A percentile compares a stretch with the other conserved stretches of the same genome.
Evolutionary conservation across 1,140 invertebrate genomes (phyloP).

Genomic region (Sminthurides bifidus): DNA sequence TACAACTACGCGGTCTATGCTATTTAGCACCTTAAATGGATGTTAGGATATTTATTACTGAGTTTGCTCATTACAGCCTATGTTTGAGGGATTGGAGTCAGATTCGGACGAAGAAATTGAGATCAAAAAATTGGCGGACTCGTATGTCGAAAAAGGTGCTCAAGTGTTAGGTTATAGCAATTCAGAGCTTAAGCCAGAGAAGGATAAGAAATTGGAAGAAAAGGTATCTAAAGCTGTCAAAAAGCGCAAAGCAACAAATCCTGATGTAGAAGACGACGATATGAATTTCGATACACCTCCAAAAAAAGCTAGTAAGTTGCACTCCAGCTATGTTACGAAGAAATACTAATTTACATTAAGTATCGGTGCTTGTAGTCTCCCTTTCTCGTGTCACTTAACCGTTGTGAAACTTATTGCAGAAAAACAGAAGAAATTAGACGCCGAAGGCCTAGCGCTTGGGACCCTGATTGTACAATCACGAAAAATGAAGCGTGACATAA

Average conservation of each 20-base stretch:
- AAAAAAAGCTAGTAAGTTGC: constrained; percentile 38
- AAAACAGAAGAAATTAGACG: constrained; percentile 58
- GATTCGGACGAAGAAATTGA: constrained; percentile 78
- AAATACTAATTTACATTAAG: neutral
- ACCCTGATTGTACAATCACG: constrained; percentile 70
- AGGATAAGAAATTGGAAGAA: constrained; percentile 30
- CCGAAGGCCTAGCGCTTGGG: constrained; percentile 76
- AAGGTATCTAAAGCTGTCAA: neutral
- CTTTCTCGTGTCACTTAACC: too few species aligned
- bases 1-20: neutral
- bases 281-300: neutral
- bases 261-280: neutral
- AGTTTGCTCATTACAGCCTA: constrained; percentile 42
- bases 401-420: too few species aligned
- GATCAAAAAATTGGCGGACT: constrained; percentile 61
- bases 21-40: constrained; percentile 8
- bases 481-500: constrained; percentile 70
- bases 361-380: too few species aligned
- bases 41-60: constrained; percentile 14
- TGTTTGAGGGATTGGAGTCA: constrained; percentile 66
- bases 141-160: constrained; percentile 44
- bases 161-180: constrained; percentile 29
- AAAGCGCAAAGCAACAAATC: constrained; percentile 31
- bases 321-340: neutral
- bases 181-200: constrained; percentile 27